Percentiles rank a stretch among this genome's conserved stretches.
Evolutionary conservation across 1,140 invertebrate genomes (phyloP).

Genomic region (Nylanderia fulva): DNA sequence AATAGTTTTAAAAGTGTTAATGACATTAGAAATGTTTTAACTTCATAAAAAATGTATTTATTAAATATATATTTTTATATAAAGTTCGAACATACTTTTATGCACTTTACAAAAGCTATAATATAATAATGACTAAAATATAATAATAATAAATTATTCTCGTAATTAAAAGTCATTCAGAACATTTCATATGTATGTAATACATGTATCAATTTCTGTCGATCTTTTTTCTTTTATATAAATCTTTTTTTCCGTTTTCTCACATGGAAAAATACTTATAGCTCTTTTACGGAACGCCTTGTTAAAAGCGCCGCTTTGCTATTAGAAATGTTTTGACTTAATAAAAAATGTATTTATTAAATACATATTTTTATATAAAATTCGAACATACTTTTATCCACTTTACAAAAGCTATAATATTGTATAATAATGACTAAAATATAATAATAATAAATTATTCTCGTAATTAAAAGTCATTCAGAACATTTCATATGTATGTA

Average conservation of each 20-base stretch:
- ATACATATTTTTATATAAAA: slow-evolving; percentile 11
- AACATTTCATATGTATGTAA: neutral
- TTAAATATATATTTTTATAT: slow-evolving; percentile 12
- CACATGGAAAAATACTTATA: slow-evolving; percentile 50
- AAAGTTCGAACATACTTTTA: too few species aligned
- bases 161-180: neutral
- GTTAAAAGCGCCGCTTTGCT: neutral
- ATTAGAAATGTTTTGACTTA: too few species aligned
- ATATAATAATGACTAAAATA: too few species aligned
- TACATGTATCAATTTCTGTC: too few species aligned
- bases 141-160: neutral
- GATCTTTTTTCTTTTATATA: too few species aligned
- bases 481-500: neutral
- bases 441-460: neutral
- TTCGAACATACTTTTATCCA: neutral
- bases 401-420: neutral
- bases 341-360: slow-evolving; percentile 3
- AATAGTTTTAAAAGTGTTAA: neutral
- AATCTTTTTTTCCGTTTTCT: neutral
- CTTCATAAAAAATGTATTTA: neutral
- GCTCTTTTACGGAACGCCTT: slow-evolving; percentile 9
- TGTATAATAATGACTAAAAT: too few species aligned
- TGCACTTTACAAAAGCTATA: neutral
- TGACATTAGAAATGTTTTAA: neutral
- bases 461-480: neutral